Evolutionary conservation across 2,797 vertebrate genomes (phyloP).

Genomic region (Acrocephalus scirpaceus): DNA sequence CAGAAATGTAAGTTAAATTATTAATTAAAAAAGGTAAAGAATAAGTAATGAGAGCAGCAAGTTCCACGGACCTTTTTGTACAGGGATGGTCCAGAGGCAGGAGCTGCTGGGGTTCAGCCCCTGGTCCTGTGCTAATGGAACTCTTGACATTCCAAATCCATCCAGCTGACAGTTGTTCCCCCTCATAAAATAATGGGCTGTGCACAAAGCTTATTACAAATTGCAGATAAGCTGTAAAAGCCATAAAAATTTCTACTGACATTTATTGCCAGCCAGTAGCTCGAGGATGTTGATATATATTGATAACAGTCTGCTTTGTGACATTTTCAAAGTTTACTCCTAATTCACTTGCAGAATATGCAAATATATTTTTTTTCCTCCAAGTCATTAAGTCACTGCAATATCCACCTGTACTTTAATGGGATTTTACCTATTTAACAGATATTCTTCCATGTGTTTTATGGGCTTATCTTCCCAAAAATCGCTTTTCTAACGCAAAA

Average conservation of each 20-base stretch:
- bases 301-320: slow-evolving; percentile 74
- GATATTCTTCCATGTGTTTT: not conserved
- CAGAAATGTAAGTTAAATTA: slow-evolving; percentile 79
- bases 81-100: slow-evolving; percentile 57
- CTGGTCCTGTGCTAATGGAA: slow-evolving; percentile 76
- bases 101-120: not conserved
- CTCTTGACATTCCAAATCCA: slow-evolving; percentile 77
- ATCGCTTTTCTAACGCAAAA: not conserved
- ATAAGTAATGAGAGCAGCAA: slow-evolving; percentile 63
- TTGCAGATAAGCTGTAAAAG: slow-evolving; percentile 73
- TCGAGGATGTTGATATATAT: slow-evolving; percentile 78
- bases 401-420: not conserved
- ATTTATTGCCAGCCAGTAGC: slow-evolving; percentile 74
- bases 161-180: slow-evolving; percentile 70
- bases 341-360: slow-evolving; percentile 67
- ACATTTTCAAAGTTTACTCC: slow-evolving; percentile 77
- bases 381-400: slow-evolving; percentile 1
- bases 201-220: slow-evolving; percentile 68
- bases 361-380: slow-evolving; percentile 20
- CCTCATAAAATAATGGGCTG: slow-evolving; percentile 68
- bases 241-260: slow-evolving; percentile 73
- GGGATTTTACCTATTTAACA: not conserved
- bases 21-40: slow-evolving; percentile 83
- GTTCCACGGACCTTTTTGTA: slow-evolving; percentile 45
- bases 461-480: not conserved